Base-by-base conservation (phyloP, 2,113 vertebrate species). In the Fregata magnificens region DNA sequence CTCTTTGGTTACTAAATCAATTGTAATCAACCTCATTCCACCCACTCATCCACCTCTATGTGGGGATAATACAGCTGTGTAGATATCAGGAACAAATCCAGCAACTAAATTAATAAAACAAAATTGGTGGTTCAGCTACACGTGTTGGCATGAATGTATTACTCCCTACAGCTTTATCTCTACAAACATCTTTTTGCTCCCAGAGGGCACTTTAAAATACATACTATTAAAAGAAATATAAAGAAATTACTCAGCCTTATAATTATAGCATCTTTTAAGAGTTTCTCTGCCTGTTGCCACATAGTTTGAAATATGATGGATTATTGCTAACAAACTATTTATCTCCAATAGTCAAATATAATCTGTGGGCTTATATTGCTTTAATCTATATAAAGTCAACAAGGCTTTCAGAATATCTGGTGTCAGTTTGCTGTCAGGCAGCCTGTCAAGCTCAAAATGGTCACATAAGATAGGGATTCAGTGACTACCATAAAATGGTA, bases 61-160 rank as follows among this genome's bases (percentile, higher is more conserved):
- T 93, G 85, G 11, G 13, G 78, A 90, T 94, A 95, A 94, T 96
- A 83, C 67, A 95, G 74, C 82, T 95, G 91, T 95, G 91, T 78
- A 93, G 90, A 91, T 95, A 95, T 40, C 50, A 90, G 93, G 87
- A 97, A 88, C 82, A 91, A 93, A 94, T 97, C 79, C 85, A 97
- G 63, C 44, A 91, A 88, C 71, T 95, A 96, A 97, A 95, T 91
- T 97, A 96, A 97, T 94, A 96, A 96, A 89, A 24, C 50, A 49
- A 93, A 97, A 97, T 86, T 93, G 74, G 87, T 88, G 78, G 91
- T 93, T 96, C 74, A 82, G 91, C 89, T 95, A 86, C 94, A 86
- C 2, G 8, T 93, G 82, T 95, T 40, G 7, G 81, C 91, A 86
- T 22, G 32, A 94, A 90, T 71, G 53, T 44, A 73, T 79, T 40